A percentile compares a stretch with the other conserved stretches of the same genome.
phyloP scores from a whole-genome alignment of 2,888 invertebrate species.

The Heterodera filipjevi region DNA sequence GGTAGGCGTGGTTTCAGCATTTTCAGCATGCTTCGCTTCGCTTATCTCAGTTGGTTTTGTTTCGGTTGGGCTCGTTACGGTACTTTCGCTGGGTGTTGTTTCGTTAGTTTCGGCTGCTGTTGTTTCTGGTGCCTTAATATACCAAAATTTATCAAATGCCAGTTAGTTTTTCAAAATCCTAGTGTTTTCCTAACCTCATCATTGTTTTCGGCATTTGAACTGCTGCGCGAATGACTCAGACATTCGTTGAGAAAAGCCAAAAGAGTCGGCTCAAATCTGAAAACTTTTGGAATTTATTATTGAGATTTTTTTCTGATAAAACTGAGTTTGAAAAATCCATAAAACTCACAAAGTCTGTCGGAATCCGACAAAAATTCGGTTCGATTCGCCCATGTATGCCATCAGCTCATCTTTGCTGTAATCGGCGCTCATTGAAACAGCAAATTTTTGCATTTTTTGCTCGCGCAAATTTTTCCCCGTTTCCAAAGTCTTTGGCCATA shows the following conservation, averaged over 20 bases:
- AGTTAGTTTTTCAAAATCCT: too few relatives aligned
- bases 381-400: conserved; percentile 48
- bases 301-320: too few relatives aligned
- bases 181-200: not conserved
- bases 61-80: too few relatives aligned
- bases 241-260: conserved; percentile 1
- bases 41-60: too few relatives aligned
- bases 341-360: not conserved
- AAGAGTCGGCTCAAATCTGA: not conserved
- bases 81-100: too few relatives aligned
- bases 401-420: conserved; percentile 50
- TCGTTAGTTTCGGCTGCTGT: too few relatives aligned
- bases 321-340: not conserved
- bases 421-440: conserved; percentile 47
- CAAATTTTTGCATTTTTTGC: conserved; percentile 43
- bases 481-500: conserved; percentile 44
- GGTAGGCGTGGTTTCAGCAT: too few relatives aligned
- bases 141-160: too few relatives aligned
- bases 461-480: conserved; percentile 44
- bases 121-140: too few relatives aligned
- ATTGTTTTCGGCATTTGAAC: not conserved
- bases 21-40: too few relatives aligned
- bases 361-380: conserved; percentile 48
- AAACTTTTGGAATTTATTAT: too few relatives aligned
- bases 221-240: not conserved